Base-by-base conservation (phyloP, 1,140 invertebrate genomes). In the Aricia agestis region DNA sequence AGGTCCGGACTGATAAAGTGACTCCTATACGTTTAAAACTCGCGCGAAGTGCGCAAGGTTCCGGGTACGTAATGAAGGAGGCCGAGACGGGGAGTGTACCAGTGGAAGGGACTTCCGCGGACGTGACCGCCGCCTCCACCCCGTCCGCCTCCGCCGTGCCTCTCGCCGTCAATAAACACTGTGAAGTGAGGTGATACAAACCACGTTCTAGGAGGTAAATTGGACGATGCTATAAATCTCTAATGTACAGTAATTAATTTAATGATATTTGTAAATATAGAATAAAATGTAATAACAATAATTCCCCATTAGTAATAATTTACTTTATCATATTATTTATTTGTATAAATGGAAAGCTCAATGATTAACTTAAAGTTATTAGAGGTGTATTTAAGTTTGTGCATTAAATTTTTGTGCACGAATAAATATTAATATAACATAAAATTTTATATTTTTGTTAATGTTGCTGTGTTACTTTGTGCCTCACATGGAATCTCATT, bases 121-220 rank as follows among this genome's bases (percentile, higher is more conserved):
- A 80, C 31, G 67, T 52, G 81, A 82, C 91, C 73, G 70, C 73
- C 36, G 41, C 76, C 15, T 65, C 65, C 71, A 67, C 80, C 18
- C 75, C 82, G 42, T 72, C 81, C 80, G 86, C 70, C 15, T 70
- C 68, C 17, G 67, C 45, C 59, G 36, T 91, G 76, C 87, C 95
- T 76, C 90, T 94, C 76, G 91, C 94, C 82, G 92, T 95, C 79
- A 95, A 94, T 84, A 95, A 96, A 93, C 95, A 95, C 92, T 96
- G 95, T 93, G 95, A 96, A 93, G 95, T 96, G 94, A 96, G 96
- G 94, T 96, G 95, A 97, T 96, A 95, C 93, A 87, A 82, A 80
- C 76, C 79, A 72, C 79, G 78, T 72, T 70, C 67, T 72, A 78
- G 77, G 68, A 78, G 73, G 72, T 78, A 72, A 77, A 72, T 68